Evolutionary conservation across 2,888 invertebrate species (phyloP).

Genomic region (Scaptomyza caliginosa): DNA sequence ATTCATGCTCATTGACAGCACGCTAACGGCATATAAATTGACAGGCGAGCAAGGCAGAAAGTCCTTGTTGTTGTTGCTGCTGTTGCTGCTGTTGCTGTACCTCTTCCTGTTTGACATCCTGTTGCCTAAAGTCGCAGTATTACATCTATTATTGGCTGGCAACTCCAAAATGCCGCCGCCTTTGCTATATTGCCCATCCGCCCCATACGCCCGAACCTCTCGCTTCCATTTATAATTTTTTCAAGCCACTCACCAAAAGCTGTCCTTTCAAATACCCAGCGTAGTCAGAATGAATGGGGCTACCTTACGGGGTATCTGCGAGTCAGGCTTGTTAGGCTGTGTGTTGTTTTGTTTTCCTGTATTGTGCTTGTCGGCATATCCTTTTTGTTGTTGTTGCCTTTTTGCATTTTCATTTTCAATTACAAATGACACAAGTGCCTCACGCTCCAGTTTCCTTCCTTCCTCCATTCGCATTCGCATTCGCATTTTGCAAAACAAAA

Average conservation of each 20-base stretch:
- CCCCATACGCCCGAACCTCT: not conserved
- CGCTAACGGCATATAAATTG: slow-evolving; percentile 81
- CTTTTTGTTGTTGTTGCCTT: slow-evolving; percentile 53
- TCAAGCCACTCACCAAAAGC: no score
- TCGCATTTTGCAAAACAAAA: slow-evolving; percentile 4
- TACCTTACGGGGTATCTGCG: not conserved
- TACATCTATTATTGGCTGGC: slow-evolving; percentile 37
- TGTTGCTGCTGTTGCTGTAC: slow-evolving; percentile 27
- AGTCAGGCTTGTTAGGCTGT: not conserved
- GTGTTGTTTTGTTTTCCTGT: slow-evolving; percentile 21
- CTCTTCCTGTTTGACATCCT: slow-evolving; percentile 19
- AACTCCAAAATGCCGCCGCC: not conserved
- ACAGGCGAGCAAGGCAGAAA: slow-evolving; percentile 49
- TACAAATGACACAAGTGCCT: slow-evolving; percentile 79
- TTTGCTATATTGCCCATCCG: not conserved
- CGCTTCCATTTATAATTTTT: not conserved
- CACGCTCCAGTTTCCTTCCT: slow-evolving; percentile 69
- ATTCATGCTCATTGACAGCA: slow-evolving; percentile 79
- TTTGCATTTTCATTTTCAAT: slow-evolving; percentile 78
- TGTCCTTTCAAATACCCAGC: slow-evolving; percentile 1
- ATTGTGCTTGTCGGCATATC: slow-evolving; percentile 36
- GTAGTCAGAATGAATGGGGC: no score
- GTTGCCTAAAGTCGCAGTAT: slow-evolving; percentile 21
- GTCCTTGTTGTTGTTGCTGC: slow-evolving; percentile 44
- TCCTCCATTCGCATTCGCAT: slow-evolving; percentile 22